Base-by-base conservation (phyloP, 2,888 invertebrate genomes). In the Oscheius sp. region DNA sequence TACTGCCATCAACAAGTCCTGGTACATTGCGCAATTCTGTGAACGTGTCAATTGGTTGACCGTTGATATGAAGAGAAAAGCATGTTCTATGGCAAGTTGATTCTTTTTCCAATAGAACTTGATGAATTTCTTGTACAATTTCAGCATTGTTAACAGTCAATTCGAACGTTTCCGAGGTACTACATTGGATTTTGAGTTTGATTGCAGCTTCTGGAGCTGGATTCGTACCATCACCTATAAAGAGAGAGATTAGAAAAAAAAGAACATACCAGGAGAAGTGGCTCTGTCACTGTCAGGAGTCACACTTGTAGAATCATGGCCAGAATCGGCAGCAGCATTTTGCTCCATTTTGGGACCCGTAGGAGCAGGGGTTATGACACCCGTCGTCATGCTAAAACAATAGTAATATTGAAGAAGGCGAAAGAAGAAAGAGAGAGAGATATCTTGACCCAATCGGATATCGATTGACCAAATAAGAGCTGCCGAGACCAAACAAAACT, bases 71-170 rank as follows among this genome's bases (percentile, higher is more conserved):
- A 25, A 80, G 71, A 23, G 80, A 70, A 48, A 98, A 98, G 87
- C 98, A 98, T 0, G 98, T 98, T 65, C 97, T 91, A 87, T 97
- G 96, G 86, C 97, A 98, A 0, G 97, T 96, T 87, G 97, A 96
- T 88, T 98, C 98, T 29, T 96, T 91, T 87, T 98, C 98, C 94
- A 97, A 96, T 58, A 98, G 89, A 74, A 97, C 90, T 89, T 98
- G 97, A 88, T 97, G 96, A 72, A 98, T 95, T 90, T 98, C 98
- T 89, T 92, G 91, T 0, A 98, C 96, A 77, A 98, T 89, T 88
- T 98, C 96, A 93, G 96, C 95, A 87, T 95, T 95, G 25, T 95
- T 95, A 52, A 97, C 93, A 29, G 48, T 46, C 17, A 46, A 23
- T 61, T 42, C 42, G 23, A 61, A 42, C n/a, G 27, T 61, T 5